These are phyloP conservation scores for Notothenia rossii DNA, from an alignment of 2,113 vertebrate genomes.

Conservation along the genomic window DNA sequence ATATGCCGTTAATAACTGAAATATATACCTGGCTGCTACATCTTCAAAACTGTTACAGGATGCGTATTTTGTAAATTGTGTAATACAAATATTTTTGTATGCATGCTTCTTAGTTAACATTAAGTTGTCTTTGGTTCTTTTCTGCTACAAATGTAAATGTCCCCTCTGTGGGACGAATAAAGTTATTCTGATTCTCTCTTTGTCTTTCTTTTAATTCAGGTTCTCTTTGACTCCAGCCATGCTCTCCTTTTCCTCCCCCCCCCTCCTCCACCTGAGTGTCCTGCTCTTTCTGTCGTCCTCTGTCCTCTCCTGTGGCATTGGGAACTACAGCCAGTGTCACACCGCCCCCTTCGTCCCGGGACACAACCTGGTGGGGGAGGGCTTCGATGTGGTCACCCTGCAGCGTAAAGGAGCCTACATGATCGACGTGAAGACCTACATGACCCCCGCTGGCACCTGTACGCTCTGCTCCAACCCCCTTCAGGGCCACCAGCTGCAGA, in stretches of 20 bases:
- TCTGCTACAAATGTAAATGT: no score
- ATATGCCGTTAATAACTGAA: no score
- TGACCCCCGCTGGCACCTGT: conserved; percentile 21
- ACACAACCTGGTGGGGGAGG: conserved; percentile 75
- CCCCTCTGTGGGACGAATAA: no score
- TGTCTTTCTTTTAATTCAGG: conserved; percentile 8
- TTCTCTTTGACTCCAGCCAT: conserved; percentile 27
- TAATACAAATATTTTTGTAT: no score
- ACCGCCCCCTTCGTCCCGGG: conserved; percentile 66
- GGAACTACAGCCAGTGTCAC: conserved; percentile 41
- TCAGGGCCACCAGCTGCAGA: conserved; percentile 18
- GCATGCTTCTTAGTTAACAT: no score
- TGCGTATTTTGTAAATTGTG: no score
- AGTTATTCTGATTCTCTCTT: neutral
- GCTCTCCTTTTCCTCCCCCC: neutral
- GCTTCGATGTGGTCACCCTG: conserved; percentile 79
- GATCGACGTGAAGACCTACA: conserved; percentile 59
- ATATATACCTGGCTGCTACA: no score
- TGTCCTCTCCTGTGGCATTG: conserved; percentile 15
- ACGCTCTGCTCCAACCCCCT: conserved; percentile 57
- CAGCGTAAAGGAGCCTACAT: conserved; percentile 67
- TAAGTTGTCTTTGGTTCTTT: no score
- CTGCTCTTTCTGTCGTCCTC: conserved; percentile 13
- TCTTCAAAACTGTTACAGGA: no score
- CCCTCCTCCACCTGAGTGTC: conserved; percentile 25